Base-by-base conservation (phyloP, 1,140 invertebrate species). In the Drosophila orosa region DNA sequence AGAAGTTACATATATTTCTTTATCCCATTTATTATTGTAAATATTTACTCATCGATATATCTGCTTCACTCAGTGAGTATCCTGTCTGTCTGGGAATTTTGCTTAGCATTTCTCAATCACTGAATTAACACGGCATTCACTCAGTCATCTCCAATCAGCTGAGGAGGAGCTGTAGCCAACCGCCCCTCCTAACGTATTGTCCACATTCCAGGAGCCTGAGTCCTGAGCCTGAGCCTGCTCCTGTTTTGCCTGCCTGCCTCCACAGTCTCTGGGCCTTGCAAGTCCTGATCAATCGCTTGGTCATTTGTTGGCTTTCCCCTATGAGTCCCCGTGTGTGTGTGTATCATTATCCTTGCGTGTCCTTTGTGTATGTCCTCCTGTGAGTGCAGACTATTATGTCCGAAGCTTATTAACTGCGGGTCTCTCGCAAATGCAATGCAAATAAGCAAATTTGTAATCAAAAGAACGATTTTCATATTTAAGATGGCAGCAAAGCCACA, bases 391-490 rank as follows among this genome's bases (percentile, higher is more conserved):
- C 59, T 65, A 73, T 73, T 73, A 73, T 84, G 40, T 68, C 40
- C 56, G 62, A 17, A 42, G 67, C 73, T 80, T 85, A 85, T 85
- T 85, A 80, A 80, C 76, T 85, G 73, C 48, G 63, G 67, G 63
- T 63, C 60, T 63, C 60, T 63, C 37, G 56, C 61, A 72, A 84
- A 68, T 80, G 66, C 77, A 61, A 84, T 68, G 81, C 77, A 85
- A 85, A 80, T 80, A 78, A 67, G 81, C 40, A 74, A 78, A 85
- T 85, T 80, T 80, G 60, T 68, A 78, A 85, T 74, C 81, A 85
- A 85, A 85, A 69, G 68, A 84, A 68, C 77, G 56, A 85, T 80
- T 85, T 85, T 85, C 81, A 80, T 80, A 85, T 84, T 80, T 84
- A 80, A 84, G 77, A 74, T 85, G 65, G 56, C 55, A 66, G 15